Evolutionary conservation across 2,888 invertebrate genomes (phyloP).

Genomic region (Apodemia duryi): DNA sequence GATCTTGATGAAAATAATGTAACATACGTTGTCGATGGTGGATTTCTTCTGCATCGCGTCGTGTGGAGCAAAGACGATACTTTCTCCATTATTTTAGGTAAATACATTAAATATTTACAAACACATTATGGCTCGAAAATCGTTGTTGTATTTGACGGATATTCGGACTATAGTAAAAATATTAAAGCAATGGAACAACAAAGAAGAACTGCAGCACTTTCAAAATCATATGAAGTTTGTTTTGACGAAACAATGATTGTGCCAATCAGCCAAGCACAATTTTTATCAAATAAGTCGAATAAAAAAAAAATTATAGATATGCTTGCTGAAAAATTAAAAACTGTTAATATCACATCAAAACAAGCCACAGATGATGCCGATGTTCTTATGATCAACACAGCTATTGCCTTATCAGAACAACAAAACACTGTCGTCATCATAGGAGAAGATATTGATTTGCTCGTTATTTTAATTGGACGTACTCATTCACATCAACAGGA

Average conservation of each 20-base stretch:
- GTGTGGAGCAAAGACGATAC: slow-evolving; percentile 34
- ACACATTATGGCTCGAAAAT: slow-evolving; percentile 37
- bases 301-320: slow-evolving; percentile 34
- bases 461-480: slow-evolving; percentile 46
- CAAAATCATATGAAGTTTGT: slow-evolving; percentile 42
- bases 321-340: slow-evolving; percentile 41
- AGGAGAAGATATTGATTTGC: slow-evolving; percentile 48
- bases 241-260: slow-evolving; percentile 41
- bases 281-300: slow-evolving; percentile 29
- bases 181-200: slow-evolving; percentile 46
- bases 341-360: slow-evolving; percentile 43
- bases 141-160: slow-evolving; percentile 43
- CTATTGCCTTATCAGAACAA: slow-evolving; percentile 36
- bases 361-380: slow-evolving; percentile 47
- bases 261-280: slow-evolving; percentile 32
- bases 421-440: slow-evolving; percentile 39
- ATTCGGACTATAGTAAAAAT: slow-evolving; percentile 40
- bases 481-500: slow-evolving; percentile 34
- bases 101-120: slow-evolving; percentile 34
- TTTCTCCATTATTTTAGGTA: slow-evolving; percentile 33
- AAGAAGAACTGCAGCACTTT: slow-evolving; percentile 46
- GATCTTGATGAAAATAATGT: slow-evolving; percentile 33
- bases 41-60: slow-evolving; percentile 41
- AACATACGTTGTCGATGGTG: slow-evolving; percentile 32
- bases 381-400: slow-evolving; percentile 47